Conservation (phyloP, 2,113 vertebrate species). For the Terrapene triunguis region DNA sequence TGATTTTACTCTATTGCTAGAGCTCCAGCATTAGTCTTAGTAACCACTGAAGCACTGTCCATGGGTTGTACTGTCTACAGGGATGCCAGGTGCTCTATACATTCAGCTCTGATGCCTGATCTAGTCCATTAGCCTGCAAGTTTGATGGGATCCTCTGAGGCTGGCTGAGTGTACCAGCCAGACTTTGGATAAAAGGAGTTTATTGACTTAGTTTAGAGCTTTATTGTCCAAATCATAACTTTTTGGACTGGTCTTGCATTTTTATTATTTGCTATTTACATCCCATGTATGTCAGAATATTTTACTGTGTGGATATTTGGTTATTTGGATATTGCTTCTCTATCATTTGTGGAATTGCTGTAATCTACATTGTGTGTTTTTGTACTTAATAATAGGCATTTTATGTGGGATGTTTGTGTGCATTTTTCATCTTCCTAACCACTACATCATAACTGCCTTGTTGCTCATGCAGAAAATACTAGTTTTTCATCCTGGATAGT, state of each 20-base stretch:
- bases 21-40: not conserved
- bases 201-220: slow-evolving; percentile 36
- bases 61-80: not conserved
- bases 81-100: slow-evolving; percentile 14
- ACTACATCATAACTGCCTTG: not conserved
- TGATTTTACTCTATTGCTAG: slow-evolving; percentile 24
- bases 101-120: not conserved
- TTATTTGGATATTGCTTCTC: not conserved
- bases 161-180: slow-evolving; percentile 7
- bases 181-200: not conserved
- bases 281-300: not conserved
- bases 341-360: not conserved
- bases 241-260: slow-evolving; percentile 21
- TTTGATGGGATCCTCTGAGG: slow-evolving; percentile 28
- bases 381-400: not conserved
- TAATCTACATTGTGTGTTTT: not conserved
- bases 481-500: not conserved
- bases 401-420: not conserved
- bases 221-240: slow-evolving; percentile 38
- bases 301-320: slow-evolving; percentile 11
- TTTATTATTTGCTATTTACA: slow-evolving; percentile 50
- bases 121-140: slow-evolving; percentile 10
- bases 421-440: not conserved
- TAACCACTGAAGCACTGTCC: not conserved
- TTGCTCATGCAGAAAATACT: not conserved